Conservation (phyloP, 2,888 invertebrate genomes). For the Petrolisthes cinctipes region DNA sequence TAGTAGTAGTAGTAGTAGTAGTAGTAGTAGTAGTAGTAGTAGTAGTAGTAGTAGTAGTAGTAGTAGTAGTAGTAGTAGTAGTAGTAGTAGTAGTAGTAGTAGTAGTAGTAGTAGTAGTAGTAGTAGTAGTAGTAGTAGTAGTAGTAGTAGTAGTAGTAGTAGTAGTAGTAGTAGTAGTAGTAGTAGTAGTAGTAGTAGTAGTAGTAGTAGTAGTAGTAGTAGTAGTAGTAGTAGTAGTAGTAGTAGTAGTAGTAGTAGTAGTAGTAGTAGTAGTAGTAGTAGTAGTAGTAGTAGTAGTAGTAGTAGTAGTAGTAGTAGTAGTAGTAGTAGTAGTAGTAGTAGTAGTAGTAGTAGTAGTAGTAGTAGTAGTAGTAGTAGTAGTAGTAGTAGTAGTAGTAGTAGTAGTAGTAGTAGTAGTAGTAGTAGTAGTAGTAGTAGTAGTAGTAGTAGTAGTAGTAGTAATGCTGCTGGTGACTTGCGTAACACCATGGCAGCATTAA, state of each 20-base stretch:
- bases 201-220: no score
- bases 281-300: not conserved
- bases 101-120: conserved; percentile 1
- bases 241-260: not conserved
- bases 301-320: not conserved
- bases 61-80: not conserved
- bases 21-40: conserved; percentile 1
- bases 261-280: not conserved
- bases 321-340: conserved; percentile 1
- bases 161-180: not conserved
- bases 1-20: conserved; percentile 1
- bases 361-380: conserved; percentile 1
- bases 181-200: no score
- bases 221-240: no score
- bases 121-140: not conserved
- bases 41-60: not conserved
- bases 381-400: conserved; percentile 1
- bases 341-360: not conserved
- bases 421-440: no score
- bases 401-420: not conserved
- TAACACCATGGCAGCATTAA: no score
- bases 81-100: conserved; percentile 1
- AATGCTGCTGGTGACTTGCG: no score
- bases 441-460: no score
- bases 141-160: not conserved